phyloP scores from a whole-genome alignment of 2,113 vertebrate species.

The Grallaria varia region DNA sequence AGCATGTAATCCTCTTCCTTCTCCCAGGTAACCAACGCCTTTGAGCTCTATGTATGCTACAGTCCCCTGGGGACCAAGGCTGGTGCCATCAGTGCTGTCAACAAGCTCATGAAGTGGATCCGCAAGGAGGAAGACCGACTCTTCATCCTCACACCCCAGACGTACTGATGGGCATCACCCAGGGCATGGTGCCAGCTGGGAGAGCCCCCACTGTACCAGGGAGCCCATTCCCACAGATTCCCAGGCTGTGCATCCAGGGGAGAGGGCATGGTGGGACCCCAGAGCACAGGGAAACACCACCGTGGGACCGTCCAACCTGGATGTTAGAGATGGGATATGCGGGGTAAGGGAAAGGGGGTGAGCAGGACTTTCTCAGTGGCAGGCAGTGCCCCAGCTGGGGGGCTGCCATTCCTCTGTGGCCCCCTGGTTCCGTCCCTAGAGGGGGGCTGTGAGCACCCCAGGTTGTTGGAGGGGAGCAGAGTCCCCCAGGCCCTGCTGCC shows the following conservation, averaged over 20 bases:
- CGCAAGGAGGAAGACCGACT: constrained; percentile 95
- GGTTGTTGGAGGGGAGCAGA: neutral
- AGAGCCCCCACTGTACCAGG: neutral
- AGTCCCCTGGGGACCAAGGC: constrained; percentile 94
- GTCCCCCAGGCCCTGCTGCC: neutral
- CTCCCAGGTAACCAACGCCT: constrained; percentile 90
- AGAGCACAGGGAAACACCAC: neutral
- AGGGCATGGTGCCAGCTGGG: neutral
- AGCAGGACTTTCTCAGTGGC: neutral
- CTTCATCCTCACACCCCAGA: constrained; percentile 93
- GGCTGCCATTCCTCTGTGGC: neutral
- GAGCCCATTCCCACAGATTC: neutral
- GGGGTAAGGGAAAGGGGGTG: neutral
- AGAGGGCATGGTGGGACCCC: neutral
- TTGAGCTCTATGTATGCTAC: constrained; percentile 96
- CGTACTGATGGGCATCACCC: constrained; percentile 79
- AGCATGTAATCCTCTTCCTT: neutral
- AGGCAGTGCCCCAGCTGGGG: neutral
- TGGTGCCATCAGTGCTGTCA: constrained; percentile 81
- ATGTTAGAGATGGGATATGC: neutral
- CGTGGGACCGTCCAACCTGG: neutral
- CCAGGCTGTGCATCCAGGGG: neutral
- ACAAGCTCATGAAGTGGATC: constrained; percentile 98
- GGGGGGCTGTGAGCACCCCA: neutral
- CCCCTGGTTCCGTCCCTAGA: neutral